Percentiles rank a stretch among this genome's conserved stretches.
Evolutionary conservation across 2,888 invertebrate genomes (phyloP).

Genomic region (Nephrocerus scutellatus): DNA sequence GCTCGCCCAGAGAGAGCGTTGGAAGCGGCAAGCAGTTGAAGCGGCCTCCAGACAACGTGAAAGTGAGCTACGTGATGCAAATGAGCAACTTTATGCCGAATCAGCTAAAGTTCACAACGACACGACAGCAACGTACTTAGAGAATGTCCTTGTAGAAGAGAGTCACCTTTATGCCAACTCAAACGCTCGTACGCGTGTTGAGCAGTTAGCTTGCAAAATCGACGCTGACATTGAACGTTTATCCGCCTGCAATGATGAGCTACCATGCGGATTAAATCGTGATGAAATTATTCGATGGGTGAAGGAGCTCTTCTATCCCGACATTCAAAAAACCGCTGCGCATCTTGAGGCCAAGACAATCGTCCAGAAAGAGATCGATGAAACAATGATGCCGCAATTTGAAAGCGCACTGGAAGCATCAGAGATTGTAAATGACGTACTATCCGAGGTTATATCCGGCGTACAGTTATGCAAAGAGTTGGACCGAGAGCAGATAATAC

Average conservation of each 20-base stretch:
- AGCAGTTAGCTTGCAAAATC: slow-evolving; percentile 52
- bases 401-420: slow-evolving; percentile 43
- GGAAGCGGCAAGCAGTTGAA: slow-evolving; percentile 71
- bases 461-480: too few relatives aligned
- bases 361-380: slow-evolving; percentile 33
- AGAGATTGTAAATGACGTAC: too few relatives aligned
- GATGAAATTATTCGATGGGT: too few relatives aligned
- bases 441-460: too few relatives aligned
- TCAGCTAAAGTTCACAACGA: slow-evolving; percentile 47
- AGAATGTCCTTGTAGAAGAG: slow-evolving; percentile 57
- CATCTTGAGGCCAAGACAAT: slow-evolving; percentile 25
- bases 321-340: slow-evolving; percentile 19
- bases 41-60: slow-evolving; percentile 72
- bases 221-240: slow-evolving; percentile 48
- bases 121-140: slow-evolving; percentile 57
- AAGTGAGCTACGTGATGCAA: slow-evolving; percentile 61
- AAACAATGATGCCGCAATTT: slow-evolving; percentile 45
- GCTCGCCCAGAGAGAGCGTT: slow-evolving; percentile 68
- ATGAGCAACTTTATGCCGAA: slow-evolving; percentile 75
- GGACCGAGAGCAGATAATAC: too few relatives aligned
- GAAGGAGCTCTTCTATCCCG: slow-evolving; percentile 27
- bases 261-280: too few relatives aligned
- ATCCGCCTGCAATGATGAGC: too few relatives aligned
- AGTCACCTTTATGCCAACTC: slow-evolving; percentile 54
- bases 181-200: slow-evolving; percentile 52